A percentile compares a stretch with the other conserved stretches of the same genome.
These are phyloP conservation scores for Girardinichthys multiradiatus DNA, from an alignment of 2,113 vertebrate species.

Conservation along the genomic window DNA sequence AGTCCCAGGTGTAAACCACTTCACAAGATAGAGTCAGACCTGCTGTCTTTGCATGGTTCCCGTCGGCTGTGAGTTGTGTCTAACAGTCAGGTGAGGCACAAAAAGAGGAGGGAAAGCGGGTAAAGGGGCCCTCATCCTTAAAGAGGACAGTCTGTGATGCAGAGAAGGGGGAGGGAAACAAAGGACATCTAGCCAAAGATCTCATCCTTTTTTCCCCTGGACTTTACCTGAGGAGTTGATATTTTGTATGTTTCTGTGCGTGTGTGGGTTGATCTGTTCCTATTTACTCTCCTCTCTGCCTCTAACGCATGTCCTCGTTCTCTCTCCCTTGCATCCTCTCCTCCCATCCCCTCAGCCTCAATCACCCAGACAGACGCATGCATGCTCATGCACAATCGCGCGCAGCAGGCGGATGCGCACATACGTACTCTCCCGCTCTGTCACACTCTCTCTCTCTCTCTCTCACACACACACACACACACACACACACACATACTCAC, in stretches of 20 bases:
- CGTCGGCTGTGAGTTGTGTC: constrained; percentile 17
- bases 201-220: constrained; percentile 28
- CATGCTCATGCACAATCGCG: constrained; percentile 76
- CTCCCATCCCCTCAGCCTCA: constrained; percentile 69
- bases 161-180: constrained; percentile 11
- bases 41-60: constrained; percentile 2
- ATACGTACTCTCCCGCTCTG: constrained; percentile 62
- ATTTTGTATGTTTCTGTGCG: constrained; percentile 39
- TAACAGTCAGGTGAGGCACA: constrained; percentile 26
- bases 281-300: constrained; percentile 64
- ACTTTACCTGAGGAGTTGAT: constrained; percentile 39
- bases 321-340: constrained; percentile 39
- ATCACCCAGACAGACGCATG: constrained; percentile 78
- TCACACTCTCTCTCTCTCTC: constrained; percentile 36
- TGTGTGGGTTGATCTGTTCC: constrained; percentile 61
- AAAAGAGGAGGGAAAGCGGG: constrained; percentile 25
- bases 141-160: constrained; percentile 21
- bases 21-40: constrained; percentile 17
- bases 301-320: constrained; percentile 53
- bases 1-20: constrained; percentile 28
- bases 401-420: constrained; percentile 77
- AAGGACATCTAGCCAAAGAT: constrained; percentile 26
- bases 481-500: constrained; percentile 75
- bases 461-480: constrained; percentile 44
- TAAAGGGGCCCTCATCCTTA: constrained; percentile 32